These are phyloP conservation scores for Salminus brasiliensis DNA, from an alignment of 2,113 vertebrate species.

Conservation along the genomic window DNA sequence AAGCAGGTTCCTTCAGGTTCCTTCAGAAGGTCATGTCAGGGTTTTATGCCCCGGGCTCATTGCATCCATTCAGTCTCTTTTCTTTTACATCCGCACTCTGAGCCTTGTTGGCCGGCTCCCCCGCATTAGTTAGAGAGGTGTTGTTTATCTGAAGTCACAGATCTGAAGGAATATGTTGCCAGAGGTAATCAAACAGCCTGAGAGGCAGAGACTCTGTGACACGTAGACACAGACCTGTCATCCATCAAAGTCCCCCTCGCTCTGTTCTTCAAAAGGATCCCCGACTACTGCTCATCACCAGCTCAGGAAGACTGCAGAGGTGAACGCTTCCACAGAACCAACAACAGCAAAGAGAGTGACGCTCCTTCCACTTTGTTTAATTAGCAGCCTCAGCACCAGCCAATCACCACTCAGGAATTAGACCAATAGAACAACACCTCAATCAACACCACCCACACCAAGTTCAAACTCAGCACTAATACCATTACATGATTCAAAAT, in stretches of 20 bases:
- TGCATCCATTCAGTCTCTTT: background rate
- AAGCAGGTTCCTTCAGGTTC: background rate
- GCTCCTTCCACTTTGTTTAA: constrained; percentile 15
- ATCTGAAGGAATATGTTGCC: constrained; percentile 41
- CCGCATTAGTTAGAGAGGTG: constrained; percentile 14
- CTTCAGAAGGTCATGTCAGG: background rate
- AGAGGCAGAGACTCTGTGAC: constrained; percentile 32
- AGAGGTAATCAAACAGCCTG: constrained; percentile 43
- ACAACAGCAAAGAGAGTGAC: background rate
- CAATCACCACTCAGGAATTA: background rate
- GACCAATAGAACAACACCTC: background rate
- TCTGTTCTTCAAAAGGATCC: constrained; percentile 34
- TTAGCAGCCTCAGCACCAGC: constrained; percentile 15
- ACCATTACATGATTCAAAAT: background rate
- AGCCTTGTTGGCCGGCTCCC: constrained; percentile 12
- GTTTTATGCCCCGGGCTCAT: constrained; percentile 18
- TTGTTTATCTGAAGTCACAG: constrained; percentile 47
- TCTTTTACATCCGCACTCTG: background rate
- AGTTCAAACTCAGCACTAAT: background rate
- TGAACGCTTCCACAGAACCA: constrained; percentile 1
- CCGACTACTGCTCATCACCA: constrained; percentile 11
- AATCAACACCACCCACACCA: background rate
- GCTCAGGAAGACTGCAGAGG: background rate
- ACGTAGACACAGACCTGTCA: constrained; percentile 30
- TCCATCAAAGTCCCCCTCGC: constrained; percentile 31